Conservation (phyloP, 1,140 invertebrate species). For the Eufriesea mexicana region DNA sequence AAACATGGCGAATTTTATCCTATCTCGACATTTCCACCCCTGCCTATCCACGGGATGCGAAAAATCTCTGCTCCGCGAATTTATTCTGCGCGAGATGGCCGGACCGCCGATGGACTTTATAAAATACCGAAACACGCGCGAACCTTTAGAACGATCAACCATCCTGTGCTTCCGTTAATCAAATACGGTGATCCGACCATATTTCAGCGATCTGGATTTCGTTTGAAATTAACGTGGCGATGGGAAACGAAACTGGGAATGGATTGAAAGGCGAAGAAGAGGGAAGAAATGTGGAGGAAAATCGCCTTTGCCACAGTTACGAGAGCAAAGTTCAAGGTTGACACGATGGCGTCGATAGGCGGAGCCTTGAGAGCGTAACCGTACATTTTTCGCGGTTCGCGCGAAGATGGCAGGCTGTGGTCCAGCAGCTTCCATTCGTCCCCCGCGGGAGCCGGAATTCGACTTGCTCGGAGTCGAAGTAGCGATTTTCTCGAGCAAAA, state of each 20-base stretch:
- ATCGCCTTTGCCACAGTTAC: background rate
- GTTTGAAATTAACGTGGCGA: background rate
- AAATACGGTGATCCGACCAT: too few species aligned
- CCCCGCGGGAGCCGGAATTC: constrained; percentile 58
- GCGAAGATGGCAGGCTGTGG: background rate
- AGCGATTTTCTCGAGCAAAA: constrained; percentile 55
- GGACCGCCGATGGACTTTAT: background rate
- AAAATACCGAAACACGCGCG: background rate
- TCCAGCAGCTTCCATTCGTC: constrained; percentile 29
- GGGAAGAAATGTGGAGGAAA: background rate
- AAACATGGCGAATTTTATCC: constrained; percentile 32
- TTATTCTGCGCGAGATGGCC: background rate
- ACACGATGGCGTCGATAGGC: background rate
- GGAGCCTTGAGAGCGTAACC: constrained; percentile 29
- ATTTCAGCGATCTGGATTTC: background rate
- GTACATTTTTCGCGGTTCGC: constrained; percentile 51
- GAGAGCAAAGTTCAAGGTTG: constrained; percentile 55
- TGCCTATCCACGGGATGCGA: background rate
- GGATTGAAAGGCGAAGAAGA: too few species aligned
- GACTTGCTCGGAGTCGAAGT: constrained; percentile 36
- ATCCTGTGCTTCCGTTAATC: too few species aligned
- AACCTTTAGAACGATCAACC: background rate
- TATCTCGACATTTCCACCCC: background rate
- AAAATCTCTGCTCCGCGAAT: background rate
- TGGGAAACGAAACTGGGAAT: too few species aligned